These are phyloP conservation scores for Hypotaenidia okinawae DNA, from an alignment of 2,797 vertebrate species.

Conservation along the genomic window DNA sequence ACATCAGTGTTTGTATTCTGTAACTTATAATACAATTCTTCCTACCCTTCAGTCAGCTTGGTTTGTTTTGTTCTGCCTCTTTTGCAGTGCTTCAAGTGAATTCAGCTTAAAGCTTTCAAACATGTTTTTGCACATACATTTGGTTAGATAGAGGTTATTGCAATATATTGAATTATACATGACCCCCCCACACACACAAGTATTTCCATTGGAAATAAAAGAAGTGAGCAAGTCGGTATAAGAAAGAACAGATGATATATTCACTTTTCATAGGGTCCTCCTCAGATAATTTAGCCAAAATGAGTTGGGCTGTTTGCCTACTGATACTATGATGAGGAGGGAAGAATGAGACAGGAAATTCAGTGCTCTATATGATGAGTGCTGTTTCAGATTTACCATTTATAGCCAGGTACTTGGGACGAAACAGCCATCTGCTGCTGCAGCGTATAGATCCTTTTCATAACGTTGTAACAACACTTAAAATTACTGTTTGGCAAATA, in stretches of 20 bases:
- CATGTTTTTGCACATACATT: fast-evolving
- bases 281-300: background rate
- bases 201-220: background rate
- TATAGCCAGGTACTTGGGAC: background rate
- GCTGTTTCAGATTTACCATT: background rate
- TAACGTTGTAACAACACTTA: background rate
- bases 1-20: background rate
- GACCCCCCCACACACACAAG: fast-evolving
- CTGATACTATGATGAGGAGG: fast-evolving
- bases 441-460: background rate
- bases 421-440: background rate
- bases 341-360: background rate
- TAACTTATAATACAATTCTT: background rate
- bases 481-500: slow-evolving; percentile 15
- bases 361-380: fast-evolving
- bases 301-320: background rate
- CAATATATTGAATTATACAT: background rate
- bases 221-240: fast-evolving
- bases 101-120: background rate
- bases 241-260: background rate
- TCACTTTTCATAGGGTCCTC: background rate
- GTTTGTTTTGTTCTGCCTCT: background rate
- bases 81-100: background rate
- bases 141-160: background rate
- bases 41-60: background rate